Percentiles rank a stretch among this genome's conserved stretches.
Conservation (phyloP, 2,113 vertebrate genomes). For the Apaloderma vittatum region DNA sequence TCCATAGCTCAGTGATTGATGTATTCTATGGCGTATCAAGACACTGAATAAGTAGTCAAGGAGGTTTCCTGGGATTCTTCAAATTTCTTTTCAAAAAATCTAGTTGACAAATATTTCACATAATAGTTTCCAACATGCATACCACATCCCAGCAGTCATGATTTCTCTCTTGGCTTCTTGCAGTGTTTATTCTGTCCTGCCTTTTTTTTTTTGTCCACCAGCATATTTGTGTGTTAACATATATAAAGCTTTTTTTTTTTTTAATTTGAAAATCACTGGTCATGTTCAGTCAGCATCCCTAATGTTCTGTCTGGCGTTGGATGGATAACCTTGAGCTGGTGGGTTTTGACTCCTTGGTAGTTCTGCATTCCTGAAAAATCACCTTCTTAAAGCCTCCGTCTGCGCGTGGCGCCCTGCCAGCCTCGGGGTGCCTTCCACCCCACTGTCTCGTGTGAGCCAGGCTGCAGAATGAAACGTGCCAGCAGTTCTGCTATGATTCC, state of each 20-base stretch:
- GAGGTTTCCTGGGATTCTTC: background rate
- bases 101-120: background rate
- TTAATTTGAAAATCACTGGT: background rate
- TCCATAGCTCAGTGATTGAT: background rate
- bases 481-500: background rate
- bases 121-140: background rate
- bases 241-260: background rate
- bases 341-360: background rate
- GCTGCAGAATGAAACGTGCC: background rate
- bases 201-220: background rate
- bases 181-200: background rate
- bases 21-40: fast-evolving
- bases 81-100: background rate
- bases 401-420: background rate
- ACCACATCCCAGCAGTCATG: background rate
- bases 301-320: background rate
- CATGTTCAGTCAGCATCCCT: background rate
- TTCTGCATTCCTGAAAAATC: background rate
- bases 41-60: background rate
- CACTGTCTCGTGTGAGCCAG: background rate
- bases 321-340: background rate
- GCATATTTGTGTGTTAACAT: background rate
- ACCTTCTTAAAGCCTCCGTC: background rate
- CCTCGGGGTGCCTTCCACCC: background rate
- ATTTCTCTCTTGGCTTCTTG: background rate